Conservation (phyloP, 2,113 vertebrate genomes). For the Reinhardtius hippoglossoides region DNA sequence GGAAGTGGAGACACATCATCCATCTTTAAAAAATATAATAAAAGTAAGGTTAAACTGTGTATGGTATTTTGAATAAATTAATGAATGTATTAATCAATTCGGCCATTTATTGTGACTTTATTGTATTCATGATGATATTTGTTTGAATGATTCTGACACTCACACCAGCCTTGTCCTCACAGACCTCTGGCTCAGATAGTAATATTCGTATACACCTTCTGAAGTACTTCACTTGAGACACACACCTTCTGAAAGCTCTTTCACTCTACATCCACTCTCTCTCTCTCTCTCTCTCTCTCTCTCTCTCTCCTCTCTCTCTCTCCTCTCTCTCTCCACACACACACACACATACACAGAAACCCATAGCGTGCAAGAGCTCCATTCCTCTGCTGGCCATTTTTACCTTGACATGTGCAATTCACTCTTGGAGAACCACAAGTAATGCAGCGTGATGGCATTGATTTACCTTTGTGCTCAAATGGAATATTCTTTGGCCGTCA, state of each 20-base stretch:
- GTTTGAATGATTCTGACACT: background rate
- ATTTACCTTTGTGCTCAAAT: constrained; percentile 60
- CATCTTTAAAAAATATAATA: no score
- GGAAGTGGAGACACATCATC: no score
- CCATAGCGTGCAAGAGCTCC: background rate
- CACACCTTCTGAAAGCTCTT: background rate
- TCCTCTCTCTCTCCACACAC: background rate
- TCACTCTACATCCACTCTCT: no score
- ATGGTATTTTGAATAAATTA: no score
- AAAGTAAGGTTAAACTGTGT: no score
- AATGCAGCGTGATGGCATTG: constrained; percentile 51
- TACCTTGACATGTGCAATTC: constrained; percentile 33
- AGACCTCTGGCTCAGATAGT: background rate
- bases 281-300: background rate
- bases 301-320: background rate
- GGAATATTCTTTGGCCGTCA: constrained; percentile 54
- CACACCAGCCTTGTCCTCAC: background rate
- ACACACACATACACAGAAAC: constrained; percentile 14
- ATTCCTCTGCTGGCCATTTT: constrained; percentile 27
- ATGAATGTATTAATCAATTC: no score
- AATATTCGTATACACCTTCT: background rate
- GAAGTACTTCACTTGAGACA: background rate
- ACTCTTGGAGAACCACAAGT: constrained; percentile 41
- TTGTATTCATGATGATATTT: no score
- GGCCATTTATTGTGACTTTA: no score